Evolutionary conservation across 2,888 invertebrate species (phyloP).

Genomic region (Morinoia aosen): DNA sequence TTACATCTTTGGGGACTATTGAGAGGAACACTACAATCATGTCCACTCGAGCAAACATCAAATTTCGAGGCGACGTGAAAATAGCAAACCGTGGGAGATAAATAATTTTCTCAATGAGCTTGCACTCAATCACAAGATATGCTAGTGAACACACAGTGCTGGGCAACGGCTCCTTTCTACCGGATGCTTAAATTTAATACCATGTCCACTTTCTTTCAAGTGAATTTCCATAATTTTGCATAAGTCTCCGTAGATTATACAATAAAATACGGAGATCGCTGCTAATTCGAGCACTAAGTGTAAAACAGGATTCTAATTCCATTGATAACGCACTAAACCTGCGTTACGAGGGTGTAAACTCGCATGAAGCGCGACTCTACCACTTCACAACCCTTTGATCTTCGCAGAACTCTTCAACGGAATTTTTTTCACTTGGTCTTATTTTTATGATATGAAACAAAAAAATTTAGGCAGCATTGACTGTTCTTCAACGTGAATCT

Average conservation of each 20-base stretch:
- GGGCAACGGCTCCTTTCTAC: background rate
- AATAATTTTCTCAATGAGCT: background rate
- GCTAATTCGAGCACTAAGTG: background rate
- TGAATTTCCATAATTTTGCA: slow-evolving; percentile 2
- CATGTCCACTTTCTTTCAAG: background rate
- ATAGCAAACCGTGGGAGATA: background rate
- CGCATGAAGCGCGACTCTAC: background rate
- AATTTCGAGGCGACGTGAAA: background rate
- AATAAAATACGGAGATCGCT: background rate
- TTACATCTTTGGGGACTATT: background rate
- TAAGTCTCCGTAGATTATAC: background rate
- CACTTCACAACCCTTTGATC: background rate
- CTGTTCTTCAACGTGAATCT: background rate
- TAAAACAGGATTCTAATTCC: no score
- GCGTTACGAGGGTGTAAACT: background rate
- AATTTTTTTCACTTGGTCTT: background rate
- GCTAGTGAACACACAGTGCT: background rate
- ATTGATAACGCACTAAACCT: no score
- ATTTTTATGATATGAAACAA: background rate
- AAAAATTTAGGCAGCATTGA: background rate
- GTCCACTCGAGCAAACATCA: background rate
- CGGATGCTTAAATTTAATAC: background rate
- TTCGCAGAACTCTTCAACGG: background rate
- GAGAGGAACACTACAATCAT: background rate
- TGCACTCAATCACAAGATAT: background rate